Percentiles rank a stretch among this genome's conserved stretches.
phyloP scores from a whole-genome alignment of 1,140 invertebrate species.

The Drosophila nannoptera region DNA sequence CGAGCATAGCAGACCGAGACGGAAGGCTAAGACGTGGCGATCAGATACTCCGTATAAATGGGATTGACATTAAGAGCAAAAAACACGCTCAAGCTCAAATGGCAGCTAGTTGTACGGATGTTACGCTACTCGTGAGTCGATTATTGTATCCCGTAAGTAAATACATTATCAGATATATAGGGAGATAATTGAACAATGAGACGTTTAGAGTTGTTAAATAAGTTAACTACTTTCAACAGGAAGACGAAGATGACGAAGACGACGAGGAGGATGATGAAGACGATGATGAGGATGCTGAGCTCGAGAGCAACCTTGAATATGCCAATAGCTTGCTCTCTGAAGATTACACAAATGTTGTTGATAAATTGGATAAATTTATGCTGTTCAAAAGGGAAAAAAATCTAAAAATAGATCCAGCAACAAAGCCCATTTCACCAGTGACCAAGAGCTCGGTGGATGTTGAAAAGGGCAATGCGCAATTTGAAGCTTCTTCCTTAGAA shows the following conservation, averaged over 20 bases:
- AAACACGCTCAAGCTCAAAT: slow-evolving; percentile 81
- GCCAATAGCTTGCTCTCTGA: slow-evolving; percentile 64
- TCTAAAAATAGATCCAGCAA: slow-evolving; percentile 8
- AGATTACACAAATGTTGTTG: slow-evolving; percentile 68
- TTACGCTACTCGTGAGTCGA: slow-evolving; percentile 82
- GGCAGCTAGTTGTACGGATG: slow-evolving; percentile 80
- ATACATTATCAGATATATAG: background rate
- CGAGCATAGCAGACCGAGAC: slow-evolving; percentile 85
- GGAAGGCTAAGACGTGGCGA: slow-evolving; percentile 86
- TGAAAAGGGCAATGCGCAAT: background rate
- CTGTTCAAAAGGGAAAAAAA: slow-evolving; percentile 33
- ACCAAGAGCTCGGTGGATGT: background rate
- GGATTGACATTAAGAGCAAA: slow-evolving; percentile 81
- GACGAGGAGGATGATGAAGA: slow-evolving; percentile 55
- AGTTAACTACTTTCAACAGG: background rate
- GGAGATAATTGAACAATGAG: background rate
- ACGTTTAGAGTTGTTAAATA: too few relatives aligned
- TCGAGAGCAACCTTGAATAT: slow-evolving; percentile 68
- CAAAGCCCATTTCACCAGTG: slow-evolving; percentile 5
- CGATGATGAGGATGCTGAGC: slow-evolving; percentile 55
- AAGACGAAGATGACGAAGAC: slow-evolving; percentile 22
- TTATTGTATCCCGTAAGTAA: slow-evolving; percentile 80
- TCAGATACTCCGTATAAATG: slow-evolving; percentile 85
- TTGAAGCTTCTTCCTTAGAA: too few relatives aligned
- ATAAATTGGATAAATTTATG: slow-evolving; percentile 60